phyloP scores from a whole-genome alignment of 2,888 invertebrate species.

The Agrotis puta region DNA sequence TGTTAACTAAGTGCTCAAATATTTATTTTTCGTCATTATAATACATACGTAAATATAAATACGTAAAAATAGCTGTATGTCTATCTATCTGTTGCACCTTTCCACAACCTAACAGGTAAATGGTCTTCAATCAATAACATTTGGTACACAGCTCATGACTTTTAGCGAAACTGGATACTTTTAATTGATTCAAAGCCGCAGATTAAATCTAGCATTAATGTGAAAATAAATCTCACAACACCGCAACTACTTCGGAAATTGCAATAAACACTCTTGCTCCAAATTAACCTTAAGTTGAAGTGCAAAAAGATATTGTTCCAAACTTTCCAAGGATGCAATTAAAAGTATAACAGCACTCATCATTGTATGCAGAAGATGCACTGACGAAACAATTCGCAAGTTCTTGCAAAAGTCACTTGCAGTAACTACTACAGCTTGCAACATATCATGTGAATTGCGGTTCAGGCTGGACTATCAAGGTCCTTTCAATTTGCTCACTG shows the following conservation, averaged over 20 bases:
- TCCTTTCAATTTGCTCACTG: conserved; percentile 62
- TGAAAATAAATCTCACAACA: too few relatives aligned
- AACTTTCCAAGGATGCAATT: not conserved
- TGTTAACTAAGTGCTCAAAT: conserved; percentile 2
- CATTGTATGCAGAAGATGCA: conserved; percentile 41
- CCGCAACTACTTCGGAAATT: not conserved
- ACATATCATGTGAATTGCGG: conserved; percentile 52
- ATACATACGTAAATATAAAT: too few relatives aligned
- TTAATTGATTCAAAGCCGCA: too few relatives aligned
- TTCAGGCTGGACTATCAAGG: conserved; percentile 60
- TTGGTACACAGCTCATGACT: too few relatives aligned
- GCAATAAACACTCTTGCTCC: not conserved
- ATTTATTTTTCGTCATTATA: conserved; percentile 9
- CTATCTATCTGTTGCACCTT: too few relatives aligned
- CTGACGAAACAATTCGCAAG: conserved; percentile 46
- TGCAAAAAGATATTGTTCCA: not conserved
- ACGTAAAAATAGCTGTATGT: too few relatives aligned
- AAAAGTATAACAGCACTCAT: conserved; percentile 35
- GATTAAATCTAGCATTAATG: too few relatives aligned
- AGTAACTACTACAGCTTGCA: conserved; percentile 30
- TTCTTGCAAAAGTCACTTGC: conserved; percentile 38
- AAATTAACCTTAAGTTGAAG: not conserved
- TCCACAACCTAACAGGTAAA: too few relatives aligned
- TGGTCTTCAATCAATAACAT: too few relatives aligned
- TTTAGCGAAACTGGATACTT: too few relatives aligned